Conservation (phyloP, 2,113 vertebrate species). For the Cryptoleucopteryx plumbea region DNA sequence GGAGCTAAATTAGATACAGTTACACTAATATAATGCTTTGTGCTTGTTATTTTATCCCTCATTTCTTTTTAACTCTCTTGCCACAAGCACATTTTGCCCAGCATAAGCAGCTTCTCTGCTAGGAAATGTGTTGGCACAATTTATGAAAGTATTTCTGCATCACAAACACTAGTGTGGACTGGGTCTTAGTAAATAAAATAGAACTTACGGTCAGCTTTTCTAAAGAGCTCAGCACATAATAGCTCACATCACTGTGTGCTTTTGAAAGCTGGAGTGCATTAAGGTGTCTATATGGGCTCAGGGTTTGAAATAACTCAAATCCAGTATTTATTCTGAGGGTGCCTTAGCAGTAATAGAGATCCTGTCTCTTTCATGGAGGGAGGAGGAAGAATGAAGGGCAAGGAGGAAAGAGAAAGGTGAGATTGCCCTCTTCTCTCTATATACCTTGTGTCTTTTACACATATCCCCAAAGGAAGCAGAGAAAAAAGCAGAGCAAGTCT, state of each 20-base stretch:
- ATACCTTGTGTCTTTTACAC: background rate
- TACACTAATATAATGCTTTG: background rate
- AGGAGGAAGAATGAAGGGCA: background rate
- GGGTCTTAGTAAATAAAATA: background rate
- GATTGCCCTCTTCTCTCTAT: background rate
- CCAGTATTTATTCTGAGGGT: background rate
- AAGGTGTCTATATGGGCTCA: background rate
- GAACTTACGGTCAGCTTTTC: background rate
- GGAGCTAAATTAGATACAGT: slow-evolving; percentile 1
- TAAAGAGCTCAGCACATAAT: background rate
- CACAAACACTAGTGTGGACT: background rate
- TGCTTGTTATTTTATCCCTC: background rate
- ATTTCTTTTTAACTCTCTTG: background rate
- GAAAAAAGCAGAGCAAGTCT: background rate
- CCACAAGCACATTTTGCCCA: background rate
- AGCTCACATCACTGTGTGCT: background rate
- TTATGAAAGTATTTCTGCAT: slow-evolving; percentile 2
- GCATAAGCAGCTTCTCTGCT: background rate
- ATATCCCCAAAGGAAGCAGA: background rate
- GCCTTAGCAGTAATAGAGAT: background rate
- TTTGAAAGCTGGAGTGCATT: background rate
- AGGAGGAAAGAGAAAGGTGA: background rate
- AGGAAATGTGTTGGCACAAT: background rate
- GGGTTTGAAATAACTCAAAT: background rate
- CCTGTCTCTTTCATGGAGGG: background rate